Conservation (phyloP, 2,113 vertebrate genomes). For the Ceyx margarethae region DNA sequence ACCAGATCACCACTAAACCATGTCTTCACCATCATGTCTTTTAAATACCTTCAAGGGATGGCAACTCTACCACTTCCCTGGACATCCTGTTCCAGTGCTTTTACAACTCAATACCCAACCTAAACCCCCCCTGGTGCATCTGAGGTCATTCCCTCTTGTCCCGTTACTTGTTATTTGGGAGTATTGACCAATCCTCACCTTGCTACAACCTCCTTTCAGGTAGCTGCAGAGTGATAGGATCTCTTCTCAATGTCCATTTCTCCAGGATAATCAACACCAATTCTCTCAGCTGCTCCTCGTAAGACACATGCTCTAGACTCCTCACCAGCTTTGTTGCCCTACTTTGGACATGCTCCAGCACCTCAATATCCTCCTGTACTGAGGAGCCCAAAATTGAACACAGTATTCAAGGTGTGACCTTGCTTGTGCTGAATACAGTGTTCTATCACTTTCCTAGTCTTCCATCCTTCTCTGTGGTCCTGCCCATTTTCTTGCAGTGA, state of each 20-base stretch:
- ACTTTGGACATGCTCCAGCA: not conserved
- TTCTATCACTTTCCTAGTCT: not conserved
- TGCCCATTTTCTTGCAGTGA: not conserved
- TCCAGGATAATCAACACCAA: not conserved
- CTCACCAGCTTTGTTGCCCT: too few species aligned
- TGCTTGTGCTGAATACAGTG: not conserved
- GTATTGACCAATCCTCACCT: not conserved
- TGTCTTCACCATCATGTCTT: not conserved
- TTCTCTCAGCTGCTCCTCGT: not conserved
- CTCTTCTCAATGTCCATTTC: not conserved
- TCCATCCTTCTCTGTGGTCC: not conserved
- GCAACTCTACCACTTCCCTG: not conserved
- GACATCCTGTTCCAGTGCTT: not conserved
- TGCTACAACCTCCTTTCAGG: not conserved
- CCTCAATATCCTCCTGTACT: not conserved
- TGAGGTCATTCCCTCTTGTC: not conserved
- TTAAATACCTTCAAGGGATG: not conserved
- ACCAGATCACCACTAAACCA: not conserved
- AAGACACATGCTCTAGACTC: not conserved
- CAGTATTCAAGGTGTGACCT: not conserved
- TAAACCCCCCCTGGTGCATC: not conserved
- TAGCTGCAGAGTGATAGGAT: not conserved
- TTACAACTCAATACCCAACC: not conserved
- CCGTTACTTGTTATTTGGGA: not conserved
- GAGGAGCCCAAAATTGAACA: not conserved